Conservation (phyloP, 2,797 vertebrate species). For the Phoebastria nigripes region DNA sequence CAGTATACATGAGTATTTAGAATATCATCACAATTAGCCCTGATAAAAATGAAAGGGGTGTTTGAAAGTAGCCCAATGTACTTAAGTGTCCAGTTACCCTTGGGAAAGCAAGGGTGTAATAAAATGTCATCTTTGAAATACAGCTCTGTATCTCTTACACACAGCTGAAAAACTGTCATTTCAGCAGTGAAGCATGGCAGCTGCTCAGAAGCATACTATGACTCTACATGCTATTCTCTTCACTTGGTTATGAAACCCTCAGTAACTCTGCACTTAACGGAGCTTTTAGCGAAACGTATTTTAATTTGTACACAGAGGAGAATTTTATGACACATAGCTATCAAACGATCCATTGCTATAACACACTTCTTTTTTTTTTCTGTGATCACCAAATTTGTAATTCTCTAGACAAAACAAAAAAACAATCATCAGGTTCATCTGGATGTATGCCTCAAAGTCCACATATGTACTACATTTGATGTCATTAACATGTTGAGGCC, state of each 20-base stretch:
- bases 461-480: not conserved
- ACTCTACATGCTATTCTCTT: not conserved
- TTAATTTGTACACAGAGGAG: not conserved
- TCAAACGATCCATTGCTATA: not conserved
- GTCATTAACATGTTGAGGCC: not conserved
- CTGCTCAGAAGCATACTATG: not conserved
- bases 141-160: not conserved
- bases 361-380: not conserved
- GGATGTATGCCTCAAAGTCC: not conserved
- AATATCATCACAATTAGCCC: not conserved
- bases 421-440: not conserved
- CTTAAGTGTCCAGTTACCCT: not conserved
- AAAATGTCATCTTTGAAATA: not conserved
- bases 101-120: not conserved
- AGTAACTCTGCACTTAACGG: not conserved
- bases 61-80: not conserved
- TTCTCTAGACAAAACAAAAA: not conserved
- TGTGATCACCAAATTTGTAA: not conserved
- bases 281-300: not conserved
- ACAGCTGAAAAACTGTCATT: not conserved
- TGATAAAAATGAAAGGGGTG: not conserved
- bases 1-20: not conserved
- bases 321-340: not conserved
- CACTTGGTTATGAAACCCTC: not conserved
- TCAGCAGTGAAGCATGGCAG: not conserved